A percentile compares a stretch with the other conserved stretches of the same genome.
phyloP scores from a whole-genome alignment of 2,113 vertebrate genomes.

The Salvelinus alpinus region DNA sequence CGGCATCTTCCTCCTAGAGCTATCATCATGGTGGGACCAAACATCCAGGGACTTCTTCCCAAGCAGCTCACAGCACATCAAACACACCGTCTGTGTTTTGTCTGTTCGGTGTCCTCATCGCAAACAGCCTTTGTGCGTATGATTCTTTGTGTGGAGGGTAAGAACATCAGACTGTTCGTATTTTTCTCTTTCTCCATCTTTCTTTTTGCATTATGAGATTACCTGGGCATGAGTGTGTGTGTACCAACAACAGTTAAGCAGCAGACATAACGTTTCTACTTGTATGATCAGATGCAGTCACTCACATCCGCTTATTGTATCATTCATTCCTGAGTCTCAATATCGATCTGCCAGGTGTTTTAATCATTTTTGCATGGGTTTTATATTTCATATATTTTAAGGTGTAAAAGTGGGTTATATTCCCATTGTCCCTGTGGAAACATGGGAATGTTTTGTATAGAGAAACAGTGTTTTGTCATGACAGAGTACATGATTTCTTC shows the following conservation, averaged over 20 bases:
- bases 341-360: neutral
- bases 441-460: neutral
- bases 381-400: neutral
- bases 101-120: neutral
- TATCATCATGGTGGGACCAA: neutral
- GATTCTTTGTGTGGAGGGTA: neutral
- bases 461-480: neutral
- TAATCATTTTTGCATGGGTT: neutral
- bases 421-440: neutral
- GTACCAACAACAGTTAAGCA: neutral
- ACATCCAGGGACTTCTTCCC: neutral
- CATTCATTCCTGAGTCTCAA: neutral
- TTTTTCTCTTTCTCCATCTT: neutral
- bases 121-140: neutral
- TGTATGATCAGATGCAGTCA: neutral
- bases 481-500: neutral
- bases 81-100: conserved; percentile 3
- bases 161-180: neutral
- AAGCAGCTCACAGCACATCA: conserved; percentile 2
- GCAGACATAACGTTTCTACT: neutral
- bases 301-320: neutral
- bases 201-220: neutral
- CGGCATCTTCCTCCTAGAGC: conserved; percentile 24
- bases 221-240: neutral
- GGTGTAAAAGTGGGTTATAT: neutral